Evolutionary conservation across 2,797 vertebrate genomes (phyloP).

Genomic region (Sylvia borin): DNA sequence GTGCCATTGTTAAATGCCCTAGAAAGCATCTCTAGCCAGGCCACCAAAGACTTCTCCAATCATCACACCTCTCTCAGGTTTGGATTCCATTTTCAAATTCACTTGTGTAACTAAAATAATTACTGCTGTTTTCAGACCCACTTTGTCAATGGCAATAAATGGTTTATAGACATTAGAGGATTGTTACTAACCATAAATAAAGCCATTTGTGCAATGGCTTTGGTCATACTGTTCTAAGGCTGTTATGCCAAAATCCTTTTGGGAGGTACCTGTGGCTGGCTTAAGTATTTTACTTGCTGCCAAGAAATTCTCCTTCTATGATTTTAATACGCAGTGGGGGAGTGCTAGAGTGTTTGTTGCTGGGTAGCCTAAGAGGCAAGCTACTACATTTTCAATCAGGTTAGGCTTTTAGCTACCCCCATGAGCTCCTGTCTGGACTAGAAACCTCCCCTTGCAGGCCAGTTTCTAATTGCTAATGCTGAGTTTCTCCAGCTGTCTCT

Average conservation of each 20-base stretch:
- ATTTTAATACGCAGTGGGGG: not conserved
- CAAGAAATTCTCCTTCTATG: not conserved
- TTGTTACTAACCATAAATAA: not conserved
- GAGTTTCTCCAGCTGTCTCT: not conserved
- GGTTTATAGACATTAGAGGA: not conserved
- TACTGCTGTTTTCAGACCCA: not conserved
- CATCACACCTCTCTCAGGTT: not conserved
- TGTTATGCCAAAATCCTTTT: conserved; percentile 4
- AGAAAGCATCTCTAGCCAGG: not conserved
- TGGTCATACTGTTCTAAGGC: not conserved
- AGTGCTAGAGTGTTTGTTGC: not conserved
- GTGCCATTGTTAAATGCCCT: not conserved
- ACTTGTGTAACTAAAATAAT: not conserved
- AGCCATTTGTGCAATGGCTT: not conserved
- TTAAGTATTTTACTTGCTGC: not conserved
- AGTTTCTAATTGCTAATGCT: not conserved
- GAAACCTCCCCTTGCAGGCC: not conserved
- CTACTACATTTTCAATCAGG: not conserved
- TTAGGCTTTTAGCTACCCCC: not conserved
- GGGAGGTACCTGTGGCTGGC: not conserved
- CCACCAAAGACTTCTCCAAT: not conserved
- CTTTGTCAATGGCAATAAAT: not conserved
- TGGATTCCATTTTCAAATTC: not conserved
- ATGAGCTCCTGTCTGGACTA: not conserved
- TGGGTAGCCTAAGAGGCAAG: not conserved